Evolutionary conservation across 1,140 invertebrate genomes (phyloP).

Genomic region (Calephelis nemesis): DNA sequence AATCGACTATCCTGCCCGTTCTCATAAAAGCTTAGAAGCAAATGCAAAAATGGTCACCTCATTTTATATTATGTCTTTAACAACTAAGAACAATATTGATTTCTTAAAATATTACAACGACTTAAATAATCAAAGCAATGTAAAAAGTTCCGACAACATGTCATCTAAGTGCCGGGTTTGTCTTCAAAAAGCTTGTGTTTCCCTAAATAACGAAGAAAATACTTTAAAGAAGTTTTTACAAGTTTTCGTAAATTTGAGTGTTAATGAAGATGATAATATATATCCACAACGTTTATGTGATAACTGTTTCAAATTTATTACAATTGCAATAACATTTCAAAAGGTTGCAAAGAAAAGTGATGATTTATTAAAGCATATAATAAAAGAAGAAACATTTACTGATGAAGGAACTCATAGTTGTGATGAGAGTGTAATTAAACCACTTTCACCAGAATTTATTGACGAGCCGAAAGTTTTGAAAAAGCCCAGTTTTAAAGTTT

Average conservation of each 20-base stretch:
- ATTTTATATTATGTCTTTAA: constrained; percentile 34
- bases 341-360: constrained; percentile 43
- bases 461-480: constrained; percentile 28
- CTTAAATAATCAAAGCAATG: not conserved
- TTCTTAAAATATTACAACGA: constrained; percentile 26
- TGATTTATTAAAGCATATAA: constrained; percentile 33
- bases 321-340: constrained; percentile 46
- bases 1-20: no score
- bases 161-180: constrained; percentile 40
- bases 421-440: constrained; percentile 28
- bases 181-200: constrained; percentile 38
- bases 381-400: constrained; percentile 37
- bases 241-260: constrained; percentile 38
- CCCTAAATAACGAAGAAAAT: constrained; percentile 38
- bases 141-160: constrained; percentile 9
- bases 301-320: constrained; percentile 46
- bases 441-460: constrained; percentile 12
- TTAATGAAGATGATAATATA: constrained; percentile 39
- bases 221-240: constrained; percentile 37
- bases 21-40: no score
- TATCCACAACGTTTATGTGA: constrained; percentile 49
- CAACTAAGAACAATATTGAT: constrained; percentile 22
- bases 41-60: constrained; percentile 32
- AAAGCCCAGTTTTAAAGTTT: constrained; percentile 34
- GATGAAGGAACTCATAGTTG: constrained; percentile 24